These are phyloP conservation scores for Leptocoma aspasia DNA, from an alignment of 2,113 vertebrate genomes.

Conservation along the genomic window DNA sequence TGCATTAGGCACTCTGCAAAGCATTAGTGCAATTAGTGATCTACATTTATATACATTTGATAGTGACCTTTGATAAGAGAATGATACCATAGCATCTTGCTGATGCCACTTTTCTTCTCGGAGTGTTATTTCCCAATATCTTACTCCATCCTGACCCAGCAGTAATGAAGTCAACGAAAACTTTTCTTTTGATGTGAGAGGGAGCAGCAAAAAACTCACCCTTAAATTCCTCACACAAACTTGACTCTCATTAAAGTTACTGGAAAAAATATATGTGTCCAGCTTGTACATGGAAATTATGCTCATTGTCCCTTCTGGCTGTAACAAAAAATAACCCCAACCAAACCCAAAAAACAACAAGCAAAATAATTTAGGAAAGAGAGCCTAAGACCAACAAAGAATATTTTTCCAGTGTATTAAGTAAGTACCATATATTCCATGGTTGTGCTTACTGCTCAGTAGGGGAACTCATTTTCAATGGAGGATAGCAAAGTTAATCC, in stretches of 20 bases:
- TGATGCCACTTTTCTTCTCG: slow-evolving; percentile 18
- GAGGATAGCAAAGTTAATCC: slow-evolving; percentile 42
- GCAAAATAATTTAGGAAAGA: background rate
- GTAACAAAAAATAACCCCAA: background rate
- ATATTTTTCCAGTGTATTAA: slow-evolving; percentile 37
- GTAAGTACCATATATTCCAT: background rate
- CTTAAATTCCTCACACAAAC: background rate
- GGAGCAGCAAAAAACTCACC: background rate
- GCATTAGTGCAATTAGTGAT: background rate
- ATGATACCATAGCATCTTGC: background rate
- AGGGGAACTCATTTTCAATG: slow-evolving; percentile 42
- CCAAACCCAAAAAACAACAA: background rate
- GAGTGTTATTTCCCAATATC: slow-evolving; percentile 25
- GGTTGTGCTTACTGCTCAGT: slow-evolving; percentile 27
- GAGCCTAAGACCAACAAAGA: background rate
- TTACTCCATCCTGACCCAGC: slow-evolving; percentile 16
- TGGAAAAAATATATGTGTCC: background rate
- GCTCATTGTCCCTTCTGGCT: slow-evolving; percentile 18
- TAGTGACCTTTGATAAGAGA: slow-evolving; percentile 12
- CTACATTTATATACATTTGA: slow-evolving; percentile 14
- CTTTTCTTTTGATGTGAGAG: slow-evolving; percentile 26
- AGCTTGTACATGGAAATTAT: background rate
- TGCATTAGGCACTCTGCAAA: background rate
- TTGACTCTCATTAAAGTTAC: slow-evolving; percentile 18
- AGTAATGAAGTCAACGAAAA: slow-evolving; percentile 38